Percentiles rank a stretch among this genome's conserved stretches.
Conservation (phyloP, 2,113 vertebrate genomes). For the Triplophysa siluroides region DNA sequence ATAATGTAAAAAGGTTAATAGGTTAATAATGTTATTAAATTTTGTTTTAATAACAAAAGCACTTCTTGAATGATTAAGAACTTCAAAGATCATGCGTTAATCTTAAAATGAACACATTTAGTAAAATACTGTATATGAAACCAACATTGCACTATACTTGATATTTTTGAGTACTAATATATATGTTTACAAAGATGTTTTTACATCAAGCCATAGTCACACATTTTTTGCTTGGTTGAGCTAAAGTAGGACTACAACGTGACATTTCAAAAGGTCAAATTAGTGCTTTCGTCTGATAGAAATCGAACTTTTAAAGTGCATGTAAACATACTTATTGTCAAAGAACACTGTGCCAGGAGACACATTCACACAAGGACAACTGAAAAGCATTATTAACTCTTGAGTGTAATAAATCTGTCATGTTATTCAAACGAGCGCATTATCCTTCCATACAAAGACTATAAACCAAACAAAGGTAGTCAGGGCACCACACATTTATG, state of each 20-base stretch:
- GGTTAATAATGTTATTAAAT: too few relatives aligned
- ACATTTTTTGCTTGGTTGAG: neutral
- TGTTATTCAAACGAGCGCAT: conserved; percentile 15
- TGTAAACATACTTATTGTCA: too few relatives aligned
- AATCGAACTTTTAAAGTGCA: neutral
- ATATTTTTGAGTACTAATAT: neutral
- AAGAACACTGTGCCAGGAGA: too few relatives aligned
- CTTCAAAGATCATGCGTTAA: too few relatives aligned
- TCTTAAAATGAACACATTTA: too few relatives aligned
- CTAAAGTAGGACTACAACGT: neutral
- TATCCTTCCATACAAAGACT: conserved; percentile 5
- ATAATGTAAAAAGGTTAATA: too few relatives aligned
- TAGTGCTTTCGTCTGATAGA: neutral
- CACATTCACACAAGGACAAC: neutral
- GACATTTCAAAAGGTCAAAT: neutral
- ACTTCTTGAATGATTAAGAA: too few relatives aligned
- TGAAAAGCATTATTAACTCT: neutral
- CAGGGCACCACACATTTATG: conserved; percentile 8
- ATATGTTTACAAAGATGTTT: too few relatives aligned
- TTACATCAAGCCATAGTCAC: too few relatives aligned
- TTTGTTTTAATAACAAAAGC: too few relatives aligned
- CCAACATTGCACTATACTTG: too few relatives aligned
- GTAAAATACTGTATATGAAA: too few relatives aligned
- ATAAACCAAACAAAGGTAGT: conserved; percentile 29
- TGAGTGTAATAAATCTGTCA: neutral